Base-by-base conservation (phyloP, 2,113 vertebrate genomes). In the Ailuropoda melanoleuca region DNA sequence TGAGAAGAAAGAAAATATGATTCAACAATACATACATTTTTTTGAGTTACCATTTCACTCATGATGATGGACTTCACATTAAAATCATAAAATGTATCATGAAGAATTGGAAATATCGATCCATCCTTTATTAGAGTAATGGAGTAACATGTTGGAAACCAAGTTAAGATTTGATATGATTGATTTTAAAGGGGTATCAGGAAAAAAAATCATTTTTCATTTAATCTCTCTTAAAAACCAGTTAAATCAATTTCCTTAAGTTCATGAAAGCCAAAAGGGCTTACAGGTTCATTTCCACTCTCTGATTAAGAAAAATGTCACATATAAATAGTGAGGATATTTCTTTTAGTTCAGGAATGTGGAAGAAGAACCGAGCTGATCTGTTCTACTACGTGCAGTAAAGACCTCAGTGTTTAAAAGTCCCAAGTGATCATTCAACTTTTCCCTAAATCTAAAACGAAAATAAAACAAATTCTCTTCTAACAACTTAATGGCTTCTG, bases 201-300 rank as follows among this genome's bases (percentile, higher is more conserved):
- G 3, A 48, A 80, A 75, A 64, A 64, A 97, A 96, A 84, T 64
- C 4, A 24, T 58, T 97, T 96, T 95, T 84, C 17, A 82, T 90
- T 97, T 94, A 88, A 26, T 75, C 46, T 87, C 26, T 84, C 56
- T 55, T 85, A 88, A 97, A 93, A 96, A 75, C 31, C 37, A 89
- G 37, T 48, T 82, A 94, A 91, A 68, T 50, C 62, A 87, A 89
- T 95, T 75, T 93, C 8, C 64, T 88, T 82, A 93, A 68, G 24
- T 89, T 93, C 55, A 83, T 18, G 21, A 60, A 90, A 88, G 46
- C 29, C 88, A 68, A 81, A 93, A 90, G 81, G 90, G 53, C 43
- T 66, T 70, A n/a, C 23, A 39, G 62, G 70, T 68, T 72, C 31
- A 90, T 81, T 72, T 93, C n/a, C 3, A 50, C n/a, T 90, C 82